These are phyloP conservation scores for Oscheius sp. DNA, from an alignment of 2,888 invertebrate species.

Conservation along the genomic window DNA sequence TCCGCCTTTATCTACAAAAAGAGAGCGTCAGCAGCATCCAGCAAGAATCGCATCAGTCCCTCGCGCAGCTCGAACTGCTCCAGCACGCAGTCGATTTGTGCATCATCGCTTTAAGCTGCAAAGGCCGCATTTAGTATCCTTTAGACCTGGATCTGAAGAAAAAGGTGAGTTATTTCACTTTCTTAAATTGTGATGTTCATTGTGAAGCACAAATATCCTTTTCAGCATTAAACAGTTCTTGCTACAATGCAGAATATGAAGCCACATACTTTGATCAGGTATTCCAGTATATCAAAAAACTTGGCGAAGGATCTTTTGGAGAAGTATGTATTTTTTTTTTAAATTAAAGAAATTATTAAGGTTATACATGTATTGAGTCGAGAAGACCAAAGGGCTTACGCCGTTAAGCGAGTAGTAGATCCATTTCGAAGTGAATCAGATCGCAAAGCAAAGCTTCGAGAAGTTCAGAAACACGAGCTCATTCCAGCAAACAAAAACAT, in stretches of 20 bases:
- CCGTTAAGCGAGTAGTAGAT: conserved; percentile 77
- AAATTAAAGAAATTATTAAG: conserved; percentile 65
- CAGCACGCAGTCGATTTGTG: conserved; percentile 35
- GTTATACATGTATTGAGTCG: conserved; percentile 79
- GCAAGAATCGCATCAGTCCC: conserved; percentile 31
- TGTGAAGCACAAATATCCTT: no score
- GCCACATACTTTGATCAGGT: conserved; percentile 79
- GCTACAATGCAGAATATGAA: conserved; percentile 71
- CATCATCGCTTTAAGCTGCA: conserved; percentile 17
- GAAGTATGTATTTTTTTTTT: no score
- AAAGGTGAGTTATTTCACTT: no score
- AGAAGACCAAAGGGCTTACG: conserved; percentile 79
- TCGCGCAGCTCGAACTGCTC: conserved; percentile 41
- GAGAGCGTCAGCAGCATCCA: conserved; percentile 42
- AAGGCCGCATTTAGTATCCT: conserved; percentile 17
- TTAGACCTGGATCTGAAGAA: neutral
- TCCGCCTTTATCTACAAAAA: conserved; percentile 52
- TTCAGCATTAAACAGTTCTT: conserved; percentile 38
- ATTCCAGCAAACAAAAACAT: conserved; percentile 79
- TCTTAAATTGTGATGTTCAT: no score
- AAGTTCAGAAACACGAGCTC: conserved; percentile 78
- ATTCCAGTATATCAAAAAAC: conserved; percentile 76
- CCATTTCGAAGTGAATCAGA: conserved; percentile 50
- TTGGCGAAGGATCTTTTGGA: conserved; percentile 82
- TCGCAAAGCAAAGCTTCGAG: conserved; percentile 51